Percentiles rank a stretch among this genome's conserved stretches.
Conservation (phyloP, 2,888 invertebrate species). For the Scrobipalpa costella region DNA sequence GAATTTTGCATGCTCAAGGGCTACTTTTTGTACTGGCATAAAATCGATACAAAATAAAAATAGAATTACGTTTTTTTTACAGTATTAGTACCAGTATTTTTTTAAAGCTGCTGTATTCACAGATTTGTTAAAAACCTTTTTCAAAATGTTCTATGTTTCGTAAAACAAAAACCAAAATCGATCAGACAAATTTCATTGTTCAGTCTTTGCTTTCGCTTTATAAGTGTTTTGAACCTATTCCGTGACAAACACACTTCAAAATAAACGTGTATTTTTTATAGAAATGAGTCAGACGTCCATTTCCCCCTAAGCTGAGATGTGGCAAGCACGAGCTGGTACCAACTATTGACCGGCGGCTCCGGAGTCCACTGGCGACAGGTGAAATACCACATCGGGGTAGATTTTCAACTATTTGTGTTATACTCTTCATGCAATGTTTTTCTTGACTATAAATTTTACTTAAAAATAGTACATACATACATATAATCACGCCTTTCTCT, state of each 20-base stretch:
- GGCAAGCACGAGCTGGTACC: slow-evolving; percentile 41
- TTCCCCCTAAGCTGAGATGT: slow-evolving; percentile 30
- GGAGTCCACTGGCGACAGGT: slow-evolving; percentile 30
- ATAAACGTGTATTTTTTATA: not conserved
- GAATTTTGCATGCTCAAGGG: slow-evolving; percentile 17
- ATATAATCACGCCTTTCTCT: too few relatives aligned
- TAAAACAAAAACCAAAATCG: not conserved
- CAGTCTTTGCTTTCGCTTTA: not conserved
- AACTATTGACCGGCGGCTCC: slow-evolving; percentile 42
- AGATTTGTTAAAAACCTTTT: too few relatives aligned
- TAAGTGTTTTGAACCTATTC: not conserved
- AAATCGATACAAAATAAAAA: not conserved
- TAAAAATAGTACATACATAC: too few relatives aligned
- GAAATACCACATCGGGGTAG: slow-evolving; percentile 19
- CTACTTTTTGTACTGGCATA: not conserved
- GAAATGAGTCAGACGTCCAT: slow-evolving; percentile 20
- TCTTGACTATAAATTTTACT: too few relatives aligned
- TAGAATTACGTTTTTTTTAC: too few relatives aligned
- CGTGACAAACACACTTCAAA: not conserved
- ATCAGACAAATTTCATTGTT: not conserved
- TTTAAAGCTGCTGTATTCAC: too few relatives aligned
- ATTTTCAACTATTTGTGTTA: too few relatives aligned
- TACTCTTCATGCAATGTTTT: not conserved
- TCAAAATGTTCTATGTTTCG: too few relatives aligned
- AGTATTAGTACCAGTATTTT: too few relatives aligned